phyloP scores from a whole-genome alignment of 2,888 invertebrate species.

The Epirrita christyi region DNA sequence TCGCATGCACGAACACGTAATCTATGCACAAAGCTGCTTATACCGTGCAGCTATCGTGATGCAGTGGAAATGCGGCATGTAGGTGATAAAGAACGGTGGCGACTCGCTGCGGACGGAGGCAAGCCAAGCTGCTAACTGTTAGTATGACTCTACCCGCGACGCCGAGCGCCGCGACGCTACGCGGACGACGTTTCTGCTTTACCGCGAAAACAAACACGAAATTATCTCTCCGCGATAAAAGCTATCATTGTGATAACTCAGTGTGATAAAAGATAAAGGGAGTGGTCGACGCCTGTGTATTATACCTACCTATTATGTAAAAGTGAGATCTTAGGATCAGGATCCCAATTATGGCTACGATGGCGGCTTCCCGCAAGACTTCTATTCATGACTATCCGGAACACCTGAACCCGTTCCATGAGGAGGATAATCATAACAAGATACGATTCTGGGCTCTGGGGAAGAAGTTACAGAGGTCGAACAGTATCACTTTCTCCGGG shows the following conservation, averaged over 20 bases:
- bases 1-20: constrained; percentile 15
- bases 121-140: constrained; percentile 37
- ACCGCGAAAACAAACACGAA: constrained; percentile 73
- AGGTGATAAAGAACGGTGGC: constrained; percentile 43
- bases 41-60: constrained; percentile 15
- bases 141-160: constrained; percentile 67
- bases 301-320: constrained; percentile 70
- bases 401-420: constrained; percentile 90
- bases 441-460: constrained; percentile 86
- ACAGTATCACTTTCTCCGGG: constrained; percentile 86
- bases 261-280: constrained; percentile 80
- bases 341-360: constrained; percentile 64
- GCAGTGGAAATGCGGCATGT: constrained; percentile 35
- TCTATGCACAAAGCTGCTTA: constrained; percentile 14
- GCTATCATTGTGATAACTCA: constrained; percentile 55
- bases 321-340: constrained; percentile 47
- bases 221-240: constrained; percentile 78
- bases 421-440: constrained; percentile 87
- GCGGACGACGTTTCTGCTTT: constrained; percentile 44
- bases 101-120: constrained; percentile 37
- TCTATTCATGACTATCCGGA: constrained; percentile 90
- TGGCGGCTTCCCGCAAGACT: constrained; percentile 76
- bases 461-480: constrained; percentile 79
- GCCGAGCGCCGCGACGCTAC: constrained; percentile 62
- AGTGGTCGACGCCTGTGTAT: constrained; percentile 73